Evolutionary conservation across 2,113 vertebrate species (phyloP), one percentile per base, ranked within the genome.

Genomic region (Nerophis lumbriciformis): DNA sequence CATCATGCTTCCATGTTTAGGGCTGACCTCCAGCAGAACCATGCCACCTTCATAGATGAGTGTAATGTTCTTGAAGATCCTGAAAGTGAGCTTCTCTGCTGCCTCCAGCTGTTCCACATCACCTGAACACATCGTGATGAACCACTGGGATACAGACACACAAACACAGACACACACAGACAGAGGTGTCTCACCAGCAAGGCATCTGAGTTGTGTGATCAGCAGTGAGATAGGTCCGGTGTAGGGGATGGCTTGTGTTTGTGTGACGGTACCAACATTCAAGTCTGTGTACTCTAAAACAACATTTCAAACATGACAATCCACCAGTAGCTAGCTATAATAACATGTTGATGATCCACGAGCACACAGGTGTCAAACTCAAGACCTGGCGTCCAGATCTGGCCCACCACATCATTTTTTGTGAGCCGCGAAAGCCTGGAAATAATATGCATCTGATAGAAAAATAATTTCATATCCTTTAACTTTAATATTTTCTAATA

Each of bases 41-140:
- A 96, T 93, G 66, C 93, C 92, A 6, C 90, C 88, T 48, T 99
- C 95, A 65, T 97, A 93, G 62, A 97, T 85, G 69, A 98, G 88
- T 8, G 93, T 96, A 75, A 98, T 92, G 75, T 85, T 94, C 86
- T 94, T 94, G 78, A 98, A 99, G 68, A 99, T 90, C 82, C 87
- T 92, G 78, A 98, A 55, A 15, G 94, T 95, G 61, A 94, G 93
- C 66, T 94, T 98, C 71, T 96, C 93, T 0, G 93, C 85, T 48
- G 91, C 88, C 79, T 98, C 96, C 81, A 98, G 83, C 91, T 98
- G 94, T 88, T 98, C 94, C 64, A 98, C 95, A 50, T 98, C 94
- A 71, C 95, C 97, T 99, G 28, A 1, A 77, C 14, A 64, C 19
- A 52, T 8, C 50, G 9, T 55, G 19, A 56, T 28, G 7, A 1